These are phyloP conservation scores for Ips nitidus DNA, from an alignment of 1,140 invertebrate species.

Conservation along the genomic window DNA sequence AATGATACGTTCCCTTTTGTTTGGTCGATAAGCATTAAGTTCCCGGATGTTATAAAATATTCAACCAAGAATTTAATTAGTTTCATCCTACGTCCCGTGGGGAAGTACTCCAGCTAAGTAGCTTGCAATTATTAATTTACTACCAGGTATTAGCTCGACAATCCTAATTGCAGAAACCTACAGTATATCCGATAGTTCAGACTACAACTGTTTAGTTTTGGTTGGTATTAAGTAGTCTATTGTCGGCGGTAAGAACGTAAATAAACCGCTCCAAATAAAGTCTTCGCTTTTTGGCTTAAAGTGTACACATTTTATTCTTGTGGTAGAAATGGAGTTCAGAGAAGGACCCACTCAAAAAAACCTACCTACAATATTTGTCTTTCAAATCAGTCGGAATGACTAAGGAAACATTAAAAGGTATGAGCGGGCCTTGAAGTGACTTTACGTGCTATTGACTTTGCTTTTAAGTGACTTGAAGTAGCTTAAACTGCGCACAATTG, in stretches of 20 bases:
- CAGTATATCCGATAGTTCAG: too few species aligned
- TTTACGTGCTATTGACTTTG: conserved; percentile 14
- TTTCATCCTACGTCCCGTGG: background rate
- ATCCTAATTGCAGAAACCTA: background rate
- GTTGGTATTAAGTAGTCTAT: too few species aligned
- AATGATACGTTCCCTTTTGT: too few species aligned
- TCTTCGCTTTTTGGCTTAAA: too few species aligned
- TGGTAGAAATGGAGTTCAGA: conserved; percentile 7
- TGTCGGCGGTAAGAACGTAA: too few species aligned
- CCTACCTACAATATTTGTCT: conserved; percentile 11
- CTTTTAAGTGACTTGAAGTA: conserved; percentile 14
- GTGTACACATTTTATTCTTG: background rate
- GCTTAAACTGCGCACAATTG: conserved; percentile 11
- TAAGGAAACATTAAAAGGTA: conserved; percentile 11
- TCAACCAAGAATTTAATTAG: conserved; percentile 1
- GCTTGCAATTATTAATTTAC: background rate
- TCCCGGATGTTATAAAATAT: conserved; percentile 1
- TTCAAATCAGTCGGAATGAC: conserved; percentile 7
- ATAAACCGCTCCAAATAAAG: too few species aligned
- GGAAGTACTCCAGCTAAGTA: background rate
- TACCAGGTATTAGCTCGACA: background rate
- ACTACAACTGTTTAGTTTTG: too few species aligned
- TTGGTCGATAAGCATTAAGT: background rate
- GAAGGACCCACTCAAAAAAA: conserved; percentile 5
- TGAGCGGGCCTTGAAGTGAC: conserved; percentile 3